These are phyloP conservation scores for Drosophila parvula DNA, from an alignment of 1,140 invertebrate genomes.

Conservation along the genomic window DNA sequence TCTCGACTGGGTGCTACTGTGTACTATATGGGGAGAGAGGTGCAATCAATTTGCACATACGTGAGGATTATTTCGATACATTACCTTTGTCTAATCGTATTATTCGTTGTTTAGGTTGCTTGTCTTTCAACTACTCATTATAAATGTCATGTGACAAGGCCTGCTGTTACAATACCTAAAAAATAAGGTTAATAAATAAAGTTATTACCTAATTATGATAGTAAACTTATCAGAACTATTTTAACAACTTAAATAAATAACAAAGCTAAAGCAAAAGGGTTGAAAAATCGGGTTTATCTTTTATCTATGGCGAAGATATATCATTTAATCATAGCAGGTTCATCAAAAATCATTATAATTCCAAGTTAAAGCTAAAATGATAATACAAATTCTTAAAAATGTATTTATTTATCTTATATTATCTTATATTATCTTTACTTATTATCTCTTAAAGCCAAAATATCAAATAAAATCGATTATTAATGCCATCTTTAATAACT, in stretches of 20 bases:
- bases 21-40: not conserved
- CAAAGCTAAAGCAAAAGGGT: not conserved
- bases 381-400: too few relatives aligned
- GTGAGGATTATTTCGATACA: constrained; percentile 9
- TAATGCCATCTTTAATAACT: too few relatives aligned
- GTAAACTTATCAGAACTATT: not conserved
- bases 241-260: not conserved
- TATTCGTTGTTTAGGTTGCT: not conserved
- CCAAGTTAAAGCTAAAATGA: too few relatives aligned
- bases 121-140: not conserved
- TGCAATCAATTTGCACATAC: constrained; percentile 8
- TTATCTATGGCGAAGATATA: not conserved
- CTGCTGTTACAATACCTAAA: too few relatives aligned
- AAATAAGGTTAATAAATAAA: not conserved
- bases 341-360: not conserved
- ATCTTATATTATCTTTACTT: too few relatives aligned
- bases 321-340: too few relatives aligned
- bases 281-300: not conserved
- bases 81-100: not conserved
- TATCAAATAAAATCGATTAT: too few relatives aligned
- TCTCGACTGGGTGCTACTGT: constrained; percentile 35
- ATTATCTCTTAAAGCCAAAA: too few relatives aligned
- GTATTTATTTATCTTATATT: too few relatives aligned
- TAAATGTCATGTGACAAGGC: too few relatives aligned
- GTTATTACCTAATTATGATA: not conserved